Conservation (phyloP, 37 sponge, comb jelly and placozoan species). For the Haliclona indistincta region DNA sequence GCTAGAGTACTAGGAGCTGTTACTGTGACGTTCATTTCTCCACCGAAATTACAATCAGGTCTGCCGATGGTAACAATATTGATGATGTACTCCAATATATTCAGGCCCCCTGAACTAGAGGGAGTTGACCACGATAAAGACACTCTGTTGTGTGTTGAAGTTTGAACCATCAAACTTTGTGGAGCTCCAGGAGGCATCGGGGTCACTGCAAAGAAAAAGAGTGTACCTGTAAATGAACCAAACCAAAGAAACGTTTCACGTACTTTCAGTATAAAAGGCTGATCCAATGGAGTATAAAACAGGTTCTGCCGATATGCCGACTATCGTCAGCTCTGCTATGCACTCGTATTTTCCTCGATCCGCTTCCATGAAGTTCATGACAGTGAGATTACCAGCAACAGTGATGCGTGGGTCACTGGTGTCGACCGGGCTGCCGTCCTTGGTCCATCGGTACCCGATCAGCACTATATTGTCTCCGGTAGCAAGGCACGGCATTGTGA, state of each 20-base stretch:
- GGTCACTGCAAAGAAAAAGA: too few relatives aligned
- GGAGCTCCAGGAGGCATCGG: background rate
- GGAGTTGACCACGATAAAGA: background rate
- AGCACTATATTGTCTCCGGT: too few relatives aligned
- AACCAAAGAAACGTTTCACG: too few relatives aligned
- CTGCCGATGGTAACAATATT: background rate
- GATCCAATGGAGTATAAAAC: background rate
- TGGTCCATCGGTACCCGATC: too few relatives aligned
- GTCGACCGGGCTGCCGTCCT: too few relatives aligned
- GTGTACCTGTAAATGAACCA: too few relatives aligned
- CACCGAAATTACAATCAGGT: background rate
- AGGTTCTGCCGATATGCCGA: background rate
- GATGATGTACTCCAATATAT: background rate
- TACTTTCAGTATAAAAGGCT: conserved; percentile 4
- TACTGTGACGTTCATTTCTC: background rate
- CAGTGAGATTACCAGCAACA: too few relatives aligned
- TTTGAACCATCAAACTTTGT: background rate
- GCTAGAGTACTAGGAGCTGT: background rate
- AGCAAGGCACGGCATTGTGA: too few relatives aligned
- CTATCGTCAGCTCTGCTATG: background rate
- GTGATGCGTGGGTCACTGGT: too few relatives aligned
- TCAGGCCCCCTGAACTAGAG: background rate
- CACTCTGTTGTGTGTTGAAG: background rate
- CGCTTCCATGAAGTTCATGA: too few relatives aligned
- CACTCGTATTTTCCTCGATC: too few relatives aligned